Conservation (phyloP, 2,888 invertebrate species). For the Strigamia maritima region DNA sequence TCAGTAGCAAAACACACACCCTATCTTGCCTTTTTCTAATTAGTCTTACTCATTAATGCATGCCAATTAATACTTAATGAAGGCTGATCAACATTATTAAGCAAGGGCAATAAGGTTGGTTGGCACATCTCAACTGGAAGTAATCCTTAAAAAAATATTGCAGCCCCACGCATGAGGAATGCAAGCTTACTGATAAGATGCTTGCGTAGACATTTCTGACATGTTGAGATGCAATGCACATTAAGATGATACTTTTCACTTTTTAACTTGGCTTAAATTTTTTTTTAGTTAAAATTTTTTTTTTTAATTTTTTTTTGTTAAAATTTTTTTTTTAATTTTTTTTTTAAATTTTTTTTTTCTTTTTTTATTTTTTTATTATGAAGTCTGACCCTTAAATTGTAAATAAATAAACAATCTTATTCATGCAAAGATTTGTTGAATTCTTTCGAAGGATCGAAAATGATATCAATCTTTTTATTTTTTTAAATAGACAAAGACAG, state of each 20-base stretch:
- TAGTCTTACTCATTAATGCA: not conserved
- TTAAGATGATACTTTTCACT: not conserved
- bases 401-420: not conserved
- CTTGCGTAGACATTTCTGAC: not conserved
- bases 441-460: not conserved
- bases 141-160: not conserved
- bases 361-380: not conserved
- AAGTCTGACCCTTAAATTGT: not conserved
- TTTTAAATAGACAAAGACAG: not conserved
- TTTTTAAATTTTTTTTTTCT: not conserved
- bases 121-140: slow-evolving; percentile 4
- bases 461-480: not conserved
- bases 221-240: slow-evolving; percentile 4
- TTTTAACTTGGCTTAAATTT: not conserved
- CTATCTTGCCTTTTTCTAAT: not conserved
- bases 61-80: slow-evolving; percentile 4
- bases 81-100: slow-evolving; percentile 4
- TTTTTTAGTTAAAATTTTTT: too few relatives aligned
- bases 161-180: not conserved
- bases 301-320: too few relatives aligned
- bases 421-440: not conserved
- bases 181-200: slow-evolving; percentile 4
- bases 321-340: too few relatives aligned
- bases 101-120: not conserved
- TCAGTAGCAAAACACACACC: not conserved